Base-by-base conservation (phyloP, 2,888 invertebrate genomes). In the Nomada fucata region DNA sequence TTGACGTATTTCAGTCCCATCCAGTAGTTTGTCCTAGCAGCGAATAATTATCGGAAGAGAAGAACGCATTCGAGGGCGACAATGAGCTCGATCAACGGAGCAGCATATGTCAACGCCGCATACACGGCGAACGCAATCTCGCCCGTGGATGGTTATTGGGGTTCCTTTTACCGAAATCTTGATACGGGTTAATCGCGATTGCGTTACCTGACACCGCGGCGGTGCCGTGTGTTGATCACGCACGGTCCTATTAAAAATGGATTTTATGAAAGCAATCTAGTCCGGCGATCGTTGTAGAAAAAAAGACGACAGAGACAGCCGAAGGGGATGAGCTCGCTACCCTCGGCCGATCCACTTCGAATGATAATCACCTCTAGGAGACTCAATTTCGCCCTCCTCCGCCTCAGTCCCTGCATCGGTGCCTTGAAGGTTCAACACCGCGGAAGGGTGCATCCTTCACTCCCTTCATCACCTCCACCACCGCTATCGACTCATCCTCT, bases 281-380 rank as follows among this genome's bases (percentile, higher is more conserved):
- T 70, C 81, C 75, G 84, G 80, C 81, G 88, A 89, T 91, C 88
- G 86, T 87, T 84, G 84, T 76, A 80, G 82, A 84, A 82, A 86
- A 79, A 85, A 85, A 85, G 82, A 67, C 81, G 86, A 84, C 68
- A 74, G 82, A 75, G 68, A 78, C 72, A 20, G 77, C 74, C 68
- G 64, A 78, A 80, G 81, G 85, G 86, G 86, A 89, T 85, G 87
- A 89, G 88, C 82, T 76, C 75, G 79, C 84, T 79, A 82, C 87
- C 79, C 86, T 67, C 82, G 82, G 84, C 85, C 89, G 89, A 92
- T 91, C 89, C 91, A 89, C 92, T 90, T 90, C 91, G 89, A 91
- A 91, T 92, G 90, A 92, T 92, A 92, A 92, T 92, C 92, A 91
- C 92, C 90, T 90, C 88, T 87, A 87, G 89, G 89, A 92, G 92